Evolutionary conservation across 2,888 invertebrate species (phyloP).

Genomic region (Branchipolynoe longqiensis): DNA sequence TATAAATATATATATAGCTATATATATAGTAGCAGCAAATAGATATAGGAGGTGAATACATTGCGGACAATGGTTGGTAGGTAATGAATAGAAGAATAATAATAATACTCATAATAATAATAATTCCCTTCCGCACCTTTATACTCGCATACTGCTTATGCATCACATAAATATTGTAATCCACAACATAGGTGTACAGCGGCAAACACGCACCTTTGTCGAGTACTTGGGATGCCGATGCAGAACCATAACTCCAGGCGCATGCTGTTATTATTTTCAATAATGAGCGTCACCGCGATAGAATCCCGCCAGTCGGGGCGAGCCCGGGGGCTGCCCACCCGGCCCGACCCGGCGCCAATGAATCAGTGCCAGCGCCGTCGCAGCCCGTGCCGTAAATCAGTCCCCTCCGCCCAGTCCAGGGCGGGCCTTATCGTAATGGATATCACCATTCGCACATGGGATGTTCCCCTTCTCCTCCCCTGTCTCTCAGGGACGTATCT

Average conservation of each 20-base stretch:
- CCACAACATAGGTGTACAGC: no score
- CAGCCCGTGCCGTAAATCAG: slow-evolving; percentile 15
- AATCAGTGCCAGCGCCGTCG: slow-evolving; percentile 1
- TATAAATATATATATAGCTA: no score
- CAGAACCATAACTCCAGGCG: not conserved
- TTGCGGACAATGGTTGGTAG: no score
- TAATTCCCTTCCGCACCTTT: no score
- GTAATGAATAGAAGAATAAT: no score
- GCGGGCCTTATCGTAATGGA: slow-evolving; percentile 36
- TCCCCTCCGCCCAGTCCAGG: not conserved
- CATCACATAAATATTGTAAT: no score
- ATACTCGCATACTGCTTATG: no score
- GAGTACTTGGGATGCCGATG: not conserved
- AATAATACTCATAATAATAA: no score
- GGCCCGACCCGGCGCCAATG: slow-evolving; percentile 15
- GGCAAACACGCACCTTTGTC: no score
- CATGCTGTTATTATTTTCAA: not conserved
- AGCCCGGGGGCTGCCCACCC: not conserved
- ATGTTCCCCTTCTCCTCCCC: slow-evolving; percentile 12
- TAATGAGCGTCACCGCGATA: not conserved
- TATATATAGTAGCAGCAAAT: no score
- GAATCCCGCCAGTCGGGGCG: not conserved
- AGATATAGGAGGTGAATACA: no score
- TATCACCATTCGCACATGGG: slow-evolving; percentile 36
- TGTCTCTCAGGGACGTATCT: not conserved